A percentile compares a stretch with the other conserved stretches of the same genome.
Evolutionary conservation across 2,888 invertebrate species (phyloP).

Genomic region (Phaedon cochleariae): DNA sequence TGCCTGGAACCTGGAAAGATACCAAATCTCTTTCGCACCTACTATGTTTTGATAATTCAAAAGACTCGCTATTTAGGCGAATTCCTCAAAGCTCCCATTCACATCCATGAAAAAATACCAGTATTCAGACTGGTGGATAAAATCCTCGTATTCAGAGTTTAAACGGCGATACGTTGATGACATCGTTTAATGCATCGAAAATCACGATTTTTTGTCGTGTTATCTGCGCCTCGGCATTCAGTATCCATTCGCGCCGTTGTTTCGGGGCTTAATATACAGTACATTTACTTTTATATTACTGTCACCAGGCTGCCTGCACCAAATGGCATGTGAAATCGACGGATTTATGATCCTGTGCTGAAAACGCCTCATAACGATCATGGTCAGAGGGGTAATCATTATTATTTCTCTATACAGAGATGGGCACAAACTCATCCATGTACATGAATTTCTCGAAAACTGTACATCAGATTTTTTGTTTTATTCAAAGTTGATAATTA

Average conservation of each 20-base stretch:
- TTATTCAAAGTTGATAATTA: too few relatives aligned
- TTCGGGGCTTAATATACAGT: constrained; percentile 49
- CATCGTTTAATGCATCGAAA: constrained; percentile 18
- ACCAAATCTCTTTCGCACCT: too few relatives aligned
- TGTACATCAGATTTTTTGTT: too few relatives aligned
- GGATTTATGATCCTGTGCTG: constrained; percentile 38
- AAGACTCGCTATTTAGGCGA: too few relatives aligned
- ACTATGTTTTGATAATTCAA: too few relatives aligned
- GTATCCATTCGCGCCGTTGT: constrained; percentile 42
- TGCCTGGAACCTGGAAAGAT: too few relatives aligned
- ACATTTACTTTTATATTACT: constrained; percentile 55
- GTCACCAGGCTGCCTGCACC: constrained; percentile 50
- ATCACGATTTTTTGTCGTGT: constrained; percentile 5
- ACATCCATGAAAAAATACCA: constrained; percentile 18
- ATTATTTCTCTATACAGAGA: neutral
- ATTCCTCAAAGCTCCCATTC: too few relatives aligned
- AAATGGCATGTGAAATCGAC: constrained; percentile 54
- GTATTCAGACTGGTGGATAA: constrained; percentile 20
- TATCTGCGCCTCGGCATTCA: constrained; percentile 12
- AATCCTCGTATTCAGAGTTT: constrained; percentile 4
- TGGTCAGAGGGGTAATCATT: neutral
- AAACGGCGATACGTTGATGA: neutral
- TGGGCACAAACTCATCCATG: too few relatives aligned
- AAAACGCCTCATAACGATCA: neutral
- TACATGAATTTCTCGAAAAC: too few relatives aligned